phyloP scores from a whole-genome alignment of 37 sponge, comb jelly and placozoan species.

The Hexactinellida sp. region DNA sequence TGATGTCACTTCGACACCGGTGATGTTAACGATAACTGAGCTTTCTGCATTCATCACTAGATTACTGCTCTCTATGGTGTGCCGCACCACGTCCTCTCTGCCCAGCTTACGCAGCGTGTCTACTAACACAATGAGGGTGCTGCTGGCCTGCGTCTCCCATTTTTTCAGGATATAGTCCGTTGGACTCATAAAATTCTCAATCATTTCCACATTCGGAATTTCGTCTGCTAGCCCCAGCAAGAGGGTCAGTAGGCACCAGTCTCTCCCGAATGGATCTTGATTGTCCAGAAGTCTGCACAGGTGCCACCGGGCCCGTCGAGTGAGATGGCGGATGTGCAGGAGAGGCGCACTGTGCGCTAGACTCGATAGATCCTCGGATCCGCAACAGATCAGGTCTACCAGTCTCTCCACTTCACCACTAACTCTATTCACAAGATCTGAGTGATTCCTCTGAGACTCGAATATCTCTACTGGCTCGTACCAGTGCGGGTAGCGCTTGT shows the following conservation, averaged over 20 bases:
- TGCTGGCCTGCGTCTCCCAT: conserved; percentile 33
- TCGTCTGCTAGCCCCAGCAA: conserved; percentile 58
- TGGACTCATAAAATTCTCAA: conserved; percentile 36
- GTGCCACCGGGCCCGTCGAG: conserved; percentile 29
- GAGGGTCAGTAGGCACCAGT: conserved; percentile 73
- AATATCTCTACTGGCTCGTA: conserved; percentile 60
- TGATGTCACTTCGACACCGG: conserved; percentile 51
- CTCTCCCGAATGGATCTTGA: conserved; percentile 58
- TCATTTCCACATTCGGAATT: conserved; percentile 30
- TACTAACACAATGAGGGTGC: conserved; percentile 37
- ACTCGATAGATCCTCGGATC: conserved; percentile 43
- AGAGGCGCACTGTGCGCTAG: conserved; percentile 54
- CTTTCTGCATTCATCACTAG: conserved; percentile 38
- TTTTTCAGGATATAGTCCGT: conserved; percentile 46
- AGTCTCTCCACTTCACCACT: conserved; percentile 34
- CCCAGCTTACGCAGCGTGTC: conserved; percentile 62
- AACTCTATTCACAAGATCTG: not conserved
- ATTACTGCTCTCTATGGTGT: conserved; percentile 39
- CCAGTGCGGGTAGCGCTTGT: conserved; percentile 19
- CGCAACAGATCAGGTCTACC: conserved; percentile 59
- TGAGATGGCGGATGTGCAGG: conserved; percentile 21
- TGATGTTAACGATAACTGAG: conserved; percentile 45
- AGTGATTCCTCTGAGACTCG: conserved; percentile 35
- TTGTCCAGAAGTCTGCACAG: conserved; percentile 59
- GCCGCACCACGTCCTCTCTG: conserved; percentile 43